Conservation (phyloP, 1,140 invertebrate species). For the Pogonomyrmex californicus region DNA sequence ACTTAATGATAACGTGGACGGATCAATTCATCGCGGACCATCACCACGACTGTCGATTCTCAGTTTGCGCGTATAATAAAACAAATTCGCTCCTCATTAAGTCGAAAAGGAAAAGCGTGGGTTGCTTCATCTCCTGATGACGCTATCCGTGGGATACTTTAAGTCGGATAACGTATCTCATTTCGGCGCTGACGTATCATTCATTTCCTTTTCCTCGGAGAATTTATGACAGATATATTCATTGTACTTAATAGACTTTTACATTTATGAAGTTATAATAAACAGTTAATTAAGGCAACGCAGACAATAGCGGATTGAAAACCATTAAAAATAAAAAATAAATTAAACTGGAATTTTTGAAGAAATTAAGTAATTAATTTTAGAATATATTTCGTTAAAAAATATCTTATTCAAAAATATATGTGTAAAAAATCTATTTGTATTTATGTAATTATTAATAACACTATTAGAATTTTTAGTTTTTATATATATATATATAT, state of each 20-base stretch:
- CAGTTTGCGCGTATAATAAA: not conserved
- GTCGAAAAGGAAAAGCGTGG: constrained; percentile 57
- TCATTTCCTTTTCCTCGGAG: not conserved
- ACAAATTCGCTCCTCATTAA: not conserved
- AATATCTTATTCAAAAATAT: not conserved
- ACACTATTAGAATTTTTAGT: too few species aligned
- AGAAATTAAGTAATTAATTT: not conserved
- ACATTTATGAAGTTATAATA: not conserved
- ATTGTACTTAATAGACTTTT: not conserved
- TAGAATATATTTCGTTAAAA: not conserved
- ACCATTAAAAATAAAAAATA: too few species aligned
- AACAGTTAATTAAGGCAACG: not conserved
- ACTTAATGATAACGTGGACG: not conserved
- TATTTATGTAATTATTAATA: too few species aligned
- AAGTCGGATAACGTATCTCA: constrained; percentile 65
- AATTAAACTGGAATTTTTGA: not conserved
- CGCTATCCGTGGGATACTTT: constrained; percentile 30
- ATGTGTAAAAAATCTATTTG: too few species aligned
- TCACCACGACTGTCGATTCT: not conserved
- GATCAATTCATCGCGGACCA: not conserved
- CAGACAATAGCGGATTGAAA: too few species aligned
- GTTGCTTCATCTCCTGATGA: constrained; percentile 8
- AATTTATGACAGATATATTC: not conserved
- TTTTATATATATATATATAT: not conserved
- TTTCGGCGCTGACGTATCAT: not conserved